phyloP scores from a whole-genome alignment of 2,113 vertebrate species.

The Lagopus leucura region DNA sequence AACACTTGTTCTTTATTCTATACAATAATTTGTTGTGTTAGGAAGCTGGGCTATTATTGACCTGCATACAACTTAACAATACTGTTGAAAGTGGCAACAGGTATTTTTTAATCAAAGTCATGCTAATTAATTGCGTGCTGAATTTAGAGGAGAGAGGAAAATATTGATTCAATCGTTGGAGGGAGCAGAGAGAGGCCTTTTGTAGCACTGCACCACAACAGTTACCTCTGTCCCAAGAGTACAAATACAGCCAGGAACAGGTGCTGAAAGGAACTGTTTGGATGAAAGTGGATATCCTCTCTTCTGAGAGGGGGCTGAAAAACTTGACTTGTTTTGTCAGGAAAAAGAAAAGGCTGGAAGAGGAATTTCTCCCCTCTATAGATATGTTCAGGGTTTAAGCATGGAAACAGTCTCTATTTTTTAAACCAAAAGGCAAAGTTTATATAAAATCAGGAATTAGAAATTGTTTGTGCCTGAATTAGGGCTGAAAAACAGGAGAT shows the following conservation, averaged over 20 bases:
- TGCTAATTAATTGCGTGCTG: background rate
- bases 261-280: background rate
- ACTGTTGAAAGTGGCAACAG: background rate
- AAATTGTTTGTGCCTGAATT: background rate
- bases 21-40: background rate
- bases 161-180: background rate
- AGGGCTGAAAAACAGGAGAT: background rate
- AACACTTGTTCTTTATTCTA: background rate
- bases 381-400: background rate
- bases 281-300: background rate
- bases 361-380: background rate
- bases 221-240: background rate
- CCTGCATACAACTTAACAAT: background rate
- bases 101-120: background rate
- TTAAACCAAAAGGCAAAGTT: background rate
- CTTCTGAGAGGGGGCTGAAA: background rate
- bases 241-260: background rate
- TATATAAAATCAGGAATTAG: accelerated
- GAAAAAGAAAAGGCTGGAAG: background rate
- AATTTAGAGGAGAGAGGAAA: background rate
- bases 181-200: background rate
- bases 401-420: background rate
- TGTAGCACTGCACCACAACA: background rate
- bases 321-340: background rate
- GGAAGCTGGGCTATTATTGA: background rate